Evolutionary conservation across 2,888 invertebrate genomes (phyloP).

Genomic region (Dryadula phaetusa): DNA sequence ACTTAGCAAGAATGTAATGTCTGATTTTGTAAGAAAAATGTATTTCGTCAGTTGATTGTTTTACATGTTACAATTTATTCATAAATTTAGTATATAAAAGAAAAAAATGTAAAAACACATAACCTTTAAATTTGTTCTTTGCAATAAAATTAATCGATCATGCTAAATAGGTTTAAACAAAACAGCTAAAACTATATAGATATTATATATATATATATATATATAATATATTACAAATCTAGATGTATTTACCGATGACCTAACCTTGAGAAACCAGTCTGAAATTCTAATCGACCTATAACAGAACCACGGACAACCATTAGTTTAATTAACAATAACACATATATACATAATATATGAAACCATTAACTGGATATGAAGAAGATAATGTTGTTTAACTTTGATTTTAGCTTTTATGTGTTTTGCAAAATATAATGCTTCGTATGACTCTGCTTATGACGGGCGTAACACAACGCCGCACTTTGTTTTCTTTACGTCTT

Average conservation of each 20-base stretch:
- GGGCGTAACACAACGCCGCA: no score
- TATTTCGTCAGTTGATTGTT: no score
- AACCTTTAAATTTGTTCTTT: conserved; percentile 32
- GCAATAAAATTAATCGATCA: conserved; percentile 34
- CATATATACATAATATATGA: not conserved
- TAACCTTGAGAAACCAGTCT: conserved; percentile 39
- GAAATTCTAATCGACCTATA: conserved; percentile 33
- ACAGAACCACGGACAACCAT: conserved; percentile 27
- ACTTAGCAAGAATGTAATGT: no score
- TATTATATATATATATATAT: no score
- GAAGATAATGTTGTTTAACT: no score
- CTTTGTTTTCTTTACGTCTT: no score
- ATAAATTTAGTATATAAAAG: no score
- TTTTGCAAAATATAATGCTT: no score
- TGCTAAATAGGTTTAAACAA: conserved; percentile 19
- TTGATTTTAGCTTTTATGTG: no score
- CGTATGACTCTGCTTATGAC: no score
- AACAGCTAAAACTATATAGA: conserved; percentile 16
- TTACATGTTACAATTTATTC: no score
- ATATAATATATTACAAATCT: conserved; percentile 8
- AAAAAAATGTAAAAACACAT: conserved; percentile 19
- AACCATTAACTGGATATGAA: not conserved
- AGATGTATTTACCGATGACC: conserved; percentile 15
- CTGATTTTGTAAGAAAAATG: no score
- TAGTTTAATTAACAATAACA: conserved; percentile 34